Base-by-base conservation (phyloP, 2,888 invertebrate species). In the Leptura quadrifasciata region DNA sequence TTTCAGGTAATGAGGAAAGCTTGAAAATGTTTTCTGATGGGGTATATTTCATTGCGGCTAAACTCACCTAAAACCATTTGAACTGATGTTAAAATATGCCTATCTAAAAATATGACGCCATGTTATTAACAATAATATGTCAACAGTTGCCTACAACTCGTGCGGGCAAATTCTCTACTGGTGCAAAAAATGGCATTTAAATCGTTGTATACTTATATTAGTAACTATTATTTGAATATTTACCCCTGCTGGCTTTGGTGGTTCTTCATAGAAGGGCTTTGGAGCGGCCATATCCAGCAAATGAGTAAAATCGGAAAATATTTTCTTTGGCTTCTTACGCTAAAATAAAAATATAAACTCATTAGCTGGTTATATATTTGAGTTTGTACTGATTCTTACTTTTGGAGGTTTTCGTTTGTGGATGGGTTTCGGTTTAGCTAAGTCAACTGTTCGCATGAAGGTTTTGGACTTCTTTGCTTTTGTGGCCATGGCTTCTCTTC, bases 201-300 rank as follows among this genome's bases (percentile, higher is more conserved):
- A n/a, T n/a, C n/a, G n/a, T n/a, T n/a, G n/a, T n/a, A n/a, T n/a
- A n/a, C n/a, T n/a, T n/a, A 73, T 9, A 24, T 52, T 2, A 52
- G 52, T 73, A 20, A 54, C 15, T 27, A 57, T n/a, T 17, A n/a
- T 18, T n/a, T 76, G 21, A 10, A 57, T 18, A 31, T 78, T 80
- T 76, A 82, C 81, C 35, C 78, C 79, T 17, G 75, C 27, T 17
- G 69, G 74, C 52, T 81, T 83, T 21, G 81, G 80, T 10, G 79
- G 76, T 27, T 72, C 65, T 6, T 76, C 72, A 8, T 69, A 70
- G 12, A 74, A 77, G 9, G 75, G 67, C 54, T 81, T 82, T 8
- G 86, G 85, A 12, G 80, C 54, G 0, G 86, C 85, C 39, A 85
- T 58, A 0, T 68, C 76, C n/a, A 82, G 80, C 35, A 84, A 60